phyloP scores from a whole-genome alignment of 2,888 invertebrate genomes.

The Ophraella communa region DNA sequence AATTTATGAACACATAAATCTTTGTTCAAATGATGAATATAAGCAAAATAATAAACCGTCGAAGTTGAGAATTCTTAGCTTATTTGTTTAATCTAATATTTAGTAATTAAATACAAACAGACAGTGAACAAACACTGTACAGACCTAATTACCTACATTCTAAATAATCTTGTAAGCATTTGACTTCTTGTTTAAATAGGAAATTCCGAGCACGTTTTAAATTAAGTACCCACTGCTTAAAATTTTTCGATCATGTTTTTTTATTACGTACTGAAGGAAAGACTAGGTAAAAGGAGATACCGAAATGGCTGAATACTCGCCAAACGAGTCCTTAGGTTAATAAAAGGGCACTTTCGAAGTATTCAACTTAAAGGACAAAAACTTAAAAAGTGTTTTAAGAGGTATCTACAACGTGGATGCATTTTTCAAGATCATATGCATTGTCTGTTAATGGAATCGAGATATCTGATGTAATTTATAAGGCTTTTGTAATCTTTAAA shows the following conservation, averaged over 20 bases:
- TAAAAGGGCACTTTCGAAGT: constrained; percentile 1
- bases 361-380: background rate
- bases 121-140: background rate
- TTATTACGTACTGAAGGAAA: background rate
- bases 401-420: background rate
- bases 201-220: background rate
- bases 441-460: background rate
- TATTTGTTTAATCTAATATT: too few relatives aligned
- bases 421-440: background rate
- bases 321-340: constrained; percentile 3
- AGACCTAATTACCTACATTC: background rate
- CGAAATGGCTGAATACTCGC: background rate
- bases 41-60: too few relatives aligned
- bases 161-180: background rate
- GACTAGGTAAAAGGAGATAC: background rate
- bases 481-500: background rate
- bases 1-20: too few relatives aligned
- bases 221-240: background rate
- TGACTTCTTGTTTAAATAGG: background rate
- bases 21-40: too few relatives aligned
- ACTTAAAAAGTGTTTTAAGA: constrained; percentile 3
- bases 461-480: background rate
- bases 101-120: too few relatives aligned
- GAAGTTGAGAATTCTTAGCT: too few relatives aligned
- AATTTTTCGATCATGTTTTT: background rate